Evolutionary conservation across 2,113 vertebrate genomes (phyloP).

Genomic region (Alosa alosa): DNA sequence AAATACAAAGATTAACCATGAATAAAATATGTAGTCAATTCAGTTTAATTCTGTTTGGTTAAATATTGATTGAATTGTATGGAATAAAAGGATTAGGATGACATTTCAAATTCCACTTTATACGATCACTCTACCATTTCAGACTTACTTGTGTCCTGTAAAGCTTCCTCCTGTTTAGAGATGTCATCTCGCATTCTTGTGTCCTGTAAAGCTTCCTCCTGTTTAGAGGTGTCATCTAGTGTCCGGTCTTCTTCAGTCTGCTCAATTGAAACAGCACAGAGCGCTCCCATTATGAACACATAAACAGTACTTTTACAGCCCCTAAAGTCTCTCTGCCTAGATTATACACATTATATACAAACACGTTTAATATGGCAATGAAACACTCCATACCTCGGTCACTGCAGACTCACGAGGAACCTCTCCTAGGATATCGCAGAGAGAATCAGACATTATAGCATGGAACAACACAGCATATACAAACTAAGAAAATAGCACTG

Average conservation of each 20-base stretch:
- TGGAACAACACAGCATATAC: not conserved
- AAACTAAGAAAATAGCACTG: not conserved
- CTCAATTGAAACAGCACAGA: not conserved
- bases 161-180: not conserved
- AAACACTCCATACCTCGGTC: not conserved
- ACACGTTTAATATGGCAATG: not conserved
- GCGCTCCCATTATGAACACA: not conserved
- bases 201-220: not conserved
- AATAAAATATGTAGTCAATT: no score
- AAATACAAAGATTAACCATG: no score
- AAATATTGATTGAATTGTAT: no score
- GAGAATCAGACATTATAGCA: not conserved
- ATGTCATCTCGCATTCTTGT: not conserved
- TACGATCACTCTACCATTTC: not conserved
- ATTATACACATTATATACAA: not conserved
- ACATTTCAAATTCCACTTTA: no score
- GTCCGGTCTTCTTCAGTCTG: not conserved
- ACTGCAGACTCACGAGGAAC: not conserved
- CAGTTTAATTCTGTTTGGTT: no score
- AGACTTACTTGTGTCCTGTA: not conserved
- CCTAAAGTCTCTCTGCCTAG: not conserved
- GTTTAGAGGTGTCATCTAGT: not conserved
- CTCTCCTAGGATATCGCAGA: not conserved
- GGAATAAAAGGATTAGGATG: no score
- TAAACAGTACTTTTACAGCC: constrained; percentile 8